Percentiles rank a stretch among this genome's conserved stretches.
phyloP scores from a whole-genome alignment of 2,888 invertebrate genomes.

The Osmoderma eremita region DNA sequence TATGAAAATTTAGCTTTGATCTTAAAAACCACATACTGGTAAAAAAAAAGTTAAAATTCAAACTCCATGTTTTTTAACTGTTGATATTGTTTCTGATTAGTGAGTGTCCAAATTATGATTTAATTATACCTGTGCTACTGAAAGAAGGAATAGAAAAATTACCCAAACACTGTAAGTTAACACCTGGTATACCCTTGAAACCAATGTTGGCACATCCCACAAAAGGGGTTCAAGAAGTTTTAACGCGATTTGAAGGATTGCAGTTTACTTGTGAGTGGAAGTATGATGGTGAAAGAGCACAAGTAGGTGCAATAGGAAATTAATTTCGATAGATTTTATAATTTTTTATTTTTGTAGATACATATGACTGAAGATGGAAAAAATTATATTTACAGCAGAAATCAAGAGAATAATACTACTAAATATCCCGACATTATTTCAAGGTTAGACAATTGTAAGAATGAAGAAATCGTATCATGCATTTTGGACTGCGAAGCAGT shows the following conservation, averaged over 20 bases:
- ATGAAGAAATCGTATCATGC: conserved; percentile 75
- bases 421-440: conserved; percentile 96
- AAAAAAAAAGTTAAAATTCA: conserved; percentile 48
- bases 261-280: conserved; percentile 99
- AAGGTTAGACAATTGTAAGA: conserved; percentile 71
- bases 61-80: background rate
- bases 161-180: conserved; percentile 83
- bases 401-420: conserved; percentile 92
- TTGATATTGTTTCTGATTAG: conserved; percentile 62
- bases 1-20: conserved; percentile 79
- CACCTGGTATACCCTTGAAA: conserved; percentile 93
- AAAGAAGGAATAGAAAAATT: conserved; percentile 79
- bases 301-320: conserved; percentile 67
- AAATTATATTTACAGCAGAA: conserved; percentile 90
- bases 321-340: conserved; percentile 6
- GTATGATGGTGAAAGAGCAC: conserved; percentile 98
- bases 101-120: conserved; percentile 95
- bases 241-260: conserved; percentile 76
- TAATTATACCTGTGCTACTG: conserved; percentile 81
- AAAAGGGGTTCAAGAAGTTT: conserved; percentile 89
- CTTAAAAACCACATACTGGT: conserved; percentile 94
- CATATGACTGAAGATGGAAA: conserved; percentile 75
- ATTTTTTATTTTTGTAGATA: conserved; percentile 67
- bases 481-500: conserved; percentile 97
- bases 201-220: conserved; percentile 99